Percentiles rank a stretch among this genome's conserved stretches.
Evolutionary conservation across 2,888 invertebrate species (phyloP).

Genomic region (Eupeodes latifasciatus): DNA sequence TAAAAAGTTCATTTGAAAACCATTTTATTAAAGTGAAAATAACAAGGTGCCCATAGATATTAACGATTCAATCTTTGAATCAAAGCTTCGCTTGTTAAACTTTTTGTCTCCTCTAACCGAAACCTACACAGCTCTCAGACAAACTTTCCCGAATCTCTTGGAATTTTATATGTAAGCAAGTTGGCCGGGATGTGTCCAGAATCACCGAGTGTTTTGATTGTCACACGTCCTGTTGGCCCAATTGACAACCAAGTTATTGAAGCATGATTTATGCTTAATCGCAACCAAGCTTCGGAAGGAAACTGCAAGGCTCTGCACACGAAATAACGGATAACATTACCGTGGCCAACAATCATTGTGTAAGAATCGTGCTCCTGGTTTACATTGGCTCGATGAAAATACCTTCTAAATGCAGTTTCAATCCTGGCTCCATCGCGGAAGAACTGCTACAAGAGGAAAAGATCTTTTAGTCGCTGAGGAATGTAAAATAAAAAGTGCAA

Average conservation of each 20-base stretch:
- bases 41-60: constrained; percentile 29
- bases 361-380: constrained; percentile 92
- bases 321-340: constrained; percentile 98
- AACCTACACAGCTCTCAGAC: constrained; percentile 76
- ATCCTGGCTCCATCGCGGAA: constrained; percentile 96
- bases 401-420: constrained; percentile 96
- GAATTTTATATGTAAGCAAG: constrained; percentile 87
- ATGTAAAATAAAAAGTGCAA: neutral
- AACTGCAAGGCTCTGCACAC: constrained; percentile 98
- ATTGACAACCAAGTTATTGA: constrained; percentile 97
- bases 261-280: constrained; percentile 95
- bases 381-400: constrained; percentile 95
- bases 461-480: constrained; percentile 31
- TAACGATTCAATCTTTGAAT: neutral
- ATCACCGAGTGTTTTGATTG: constrained; percentile 92
- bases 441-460: constrained; percentile 89
- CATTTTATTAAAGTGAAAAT: constrained; percentile 40
- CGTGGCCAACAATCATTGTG: constrained; percentile 97
- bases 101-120: neutral
- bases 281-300: constrained; percentile 98
- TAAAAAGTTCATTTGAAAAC: neutral
- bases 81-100: neutral
- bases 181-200: constrained; percentile 94
- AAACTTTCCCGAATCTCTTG: constrained; percentile 80
- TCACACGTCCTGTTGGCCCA: constrained; percentile 93